Base-by-base conservation (phyloP, 2,113 vertebrate species). In the Microcebus lehilahytsara region DNA sequence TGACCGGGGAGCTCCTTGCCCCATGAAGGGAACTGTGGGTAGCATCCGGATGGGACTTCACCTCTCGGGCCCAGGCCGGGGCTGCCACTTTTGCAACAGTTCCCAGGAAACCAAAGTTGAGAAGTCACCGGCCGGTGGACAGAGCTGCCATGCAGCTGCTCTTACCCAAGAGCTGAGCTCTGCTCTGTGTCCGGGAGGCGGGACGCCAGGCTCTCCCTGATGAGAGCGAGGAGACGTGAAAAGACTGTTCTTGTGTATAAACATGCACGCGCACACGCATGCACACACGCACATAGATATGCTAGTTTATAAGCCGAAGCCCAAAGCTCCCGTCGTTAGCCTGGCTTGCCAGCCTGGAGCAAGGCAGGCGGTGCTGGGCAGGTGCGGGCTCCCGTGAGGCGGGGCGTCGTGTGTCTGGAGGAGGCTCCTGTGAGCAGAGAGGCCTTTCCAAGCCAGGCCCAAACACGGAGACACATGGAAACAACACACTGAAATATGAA, bases 21-120 rank as follows among this genome's bases (percentile, higher is more conserved):
- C 46, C 74, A 67, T 89, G 97, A 94, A 95, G 97, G 98, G 97
- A 97, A 71, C 92, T 98, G 98, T 98, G 96, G 94, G 96, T 58
- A 91, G 32, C 62, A 85, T 96, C 97, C 97, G 97, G 95, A 93
- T 90, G 95, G 93, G 97, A 95, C 46, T 19, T 93, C 88, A 78
- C 89, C 97, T 78, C 95, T 92, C 58, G 32, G 95, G 30, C 66
- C 67, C 64, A 91, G 95, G 85, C 96, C 89, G 84, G 92, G 42
- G 87, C 23, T 74, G 56, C 66, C 74, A 25, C 56, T 64, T 25
- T 71, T 27, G 51, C 49, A 12, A 30, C 25, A 56, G 5, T 32
- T 40, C 51, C 0, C 14, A 78, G 9, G 51, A 13, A 74, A 74
- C 6, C 56, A 14, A 7, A 1, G 1, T 22, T 23, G 1, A 53